A percentile compares a stretch with the other conserved stretches of the same genome.
Evolutionary conservation across 53 echinoderm and acorn worm genomes (phyloP).

Genomic region (Pentamera pediparva): DNA sequence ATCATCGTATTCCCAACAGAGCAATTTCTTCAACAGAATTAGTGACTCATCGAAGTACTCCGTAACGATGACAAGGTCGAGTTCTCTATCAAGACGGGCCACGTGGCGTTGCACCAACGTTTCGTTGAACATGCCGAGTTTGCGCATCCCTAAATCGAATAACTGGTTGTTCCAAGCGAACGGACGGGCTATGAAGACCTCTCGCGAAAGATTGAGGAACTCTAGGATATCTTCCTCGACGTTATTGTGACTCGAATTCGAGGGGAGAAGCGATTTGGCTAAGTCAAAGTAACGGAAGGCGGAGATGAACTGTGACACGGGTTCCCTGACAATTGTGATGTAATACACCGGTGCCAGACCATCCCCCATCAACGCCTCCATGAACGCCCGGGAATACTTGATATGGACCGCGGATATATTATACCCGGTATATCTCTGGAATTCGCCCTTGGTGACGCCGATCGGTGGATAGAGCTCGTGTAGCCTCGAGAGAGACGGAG

Average conservation of each 20-base stretch:
- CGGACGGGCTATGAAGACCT: not conserved
- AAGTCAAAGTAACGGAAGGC: slow-evolving; percentile 47
- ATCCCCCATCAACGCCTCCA: slow-evolving; percentile 50
- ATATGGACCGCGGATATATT: slow-evolving; percentile 49
- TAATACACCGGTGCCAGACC: slow-evolving; percentile 34
- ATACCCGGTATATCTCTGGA: slow-evolving; percentile 7
- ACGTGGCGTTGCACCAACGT: slow-evolving; percentile 29
- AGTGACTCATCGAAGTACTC: slow-evolving; percentile 69
- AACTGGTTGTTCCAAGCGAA: slow-evolving; percentile 52
- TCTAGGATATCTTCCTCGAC: slow-evolving; percentile 3
- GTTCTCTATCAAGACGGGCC: slow-evolving; percentile 19
- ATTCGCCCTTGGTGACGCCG: slow-evolving; percentile 16
- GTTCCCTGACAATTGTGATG: slow-evolving; percentile 55
- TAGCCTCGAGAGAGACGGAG: not conserved
- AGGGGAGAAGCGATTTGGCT: not conserved
- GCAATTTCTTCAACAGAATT: slow-evolving; percentile 36
- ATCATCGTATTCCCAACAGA: slow-evolving; percentile 59
- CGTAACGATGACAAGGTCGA: slow-evolving; percentile 50
- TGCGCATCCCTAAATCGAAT: slow-evolving; percentile 55
- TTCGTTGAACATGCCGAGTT: slow-evolving; percentile 23
- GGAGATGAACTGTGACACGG: slow-evolving; percentile 45
- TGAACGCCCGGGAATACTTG: slow-evolving; percentile 31
- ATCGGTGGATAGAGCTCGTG: slow-evolving; percentile 44
- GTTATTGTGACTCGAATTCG: not conserved
- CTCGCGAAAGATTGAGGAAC: not conserved